phyloP scores from a whole-genome alignment of 2,113 vertebrate species.

The Geococcyx californianus region DNA sequence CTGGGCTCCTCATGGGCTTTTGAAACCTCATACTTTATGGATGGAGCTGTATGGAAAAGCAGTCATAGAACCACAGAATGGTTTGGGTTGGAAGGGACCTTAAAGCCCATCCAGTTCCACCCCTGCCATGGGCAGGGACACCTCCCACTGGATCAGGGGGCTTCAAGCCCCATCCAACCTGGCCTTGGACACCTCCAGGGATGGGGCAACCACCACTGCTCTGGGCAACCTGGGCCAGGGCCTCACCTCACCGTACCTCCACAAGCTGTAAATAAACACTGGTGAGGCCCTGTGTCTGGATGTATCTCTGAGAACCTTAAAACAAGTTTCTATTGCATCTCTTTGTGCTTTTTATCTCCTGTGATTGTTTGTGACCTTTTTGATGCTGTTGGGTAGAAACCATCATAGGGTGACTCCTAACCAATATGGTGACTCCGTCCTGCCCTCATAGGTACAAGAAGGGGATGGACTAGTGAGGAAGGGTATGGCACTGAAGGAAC shows the following conservation, averaged over 20 bases:
- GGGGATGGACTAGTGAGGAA: fast-evolving
- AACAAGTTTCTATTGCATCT: neutral
- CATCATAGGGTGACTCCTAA: too few species aligned
- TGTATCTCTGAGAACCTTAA: neutral
- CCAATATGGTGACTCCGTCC: neutral
- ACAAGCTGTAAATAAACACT: neutral
- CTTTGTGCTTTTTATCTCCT: neutral
- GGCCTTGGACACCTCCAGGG: too few species aligned
- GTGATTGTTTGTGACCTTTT: neutral
- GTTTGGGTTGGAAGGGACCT: too few species aligned
- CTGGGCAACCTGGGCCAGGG: too few species aligned
- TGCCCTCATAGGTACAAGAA: neutral
- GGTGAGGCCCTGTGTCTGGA: neutral
- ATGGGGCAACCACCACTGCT: too few species aligned
- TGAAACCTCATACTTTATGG: neutral
- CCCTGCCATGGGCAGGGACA: too few species aligned
- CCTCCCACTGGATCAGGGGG: too few species aligned
- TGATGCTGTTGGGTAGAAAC: neutral
- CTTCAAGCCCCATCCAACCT: too few species aligned
- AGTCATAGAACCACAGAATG: neutral
- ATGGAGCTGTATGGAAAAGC: neutral
- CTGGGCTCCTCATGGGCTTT: neutral
- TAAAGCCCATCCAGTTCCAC: too few species aligned
- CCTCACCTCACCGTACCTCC: neutral
- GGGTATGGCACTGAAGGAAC: fast-evolving